Evolutionary conservation across 1,140 invertebrate genomes (phyloP).

Genomic region (Dreissena rostriformis): DNA sequence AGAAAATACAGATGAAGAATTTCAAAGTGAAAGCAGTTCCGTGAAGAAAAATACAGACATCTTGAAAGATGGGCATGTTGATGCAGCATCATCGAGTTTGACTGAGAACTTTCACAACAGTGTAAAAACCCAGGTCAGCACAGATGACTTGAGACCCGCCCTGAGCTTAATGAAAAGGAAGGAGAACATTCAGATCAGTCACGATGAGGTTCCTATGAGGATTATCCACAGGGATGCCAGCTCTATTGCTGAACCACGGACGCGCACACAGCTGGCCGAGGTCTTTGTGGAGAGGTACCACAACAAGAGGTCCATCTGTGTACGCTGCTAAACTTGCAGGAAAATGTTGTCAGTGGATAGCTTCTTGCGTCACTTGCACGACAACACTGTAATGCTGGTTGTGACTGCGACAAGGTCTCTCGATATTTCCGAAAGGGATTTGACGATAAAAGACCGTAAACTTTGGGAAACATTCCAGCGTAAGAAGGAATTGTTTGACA

Average conservation of each 20-base stretch:
- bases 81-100: background rate
- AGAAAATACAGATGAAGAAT: background rate
- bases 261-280: conserved; percentile 68
- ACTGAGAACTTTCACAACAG: background rate
- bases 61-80: too few species aligned
- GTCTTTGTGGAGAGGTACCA: conserved; percentile 73
- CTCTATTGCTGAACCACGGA: conserved; percentile 39
- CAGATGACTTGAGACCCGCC: background rate
- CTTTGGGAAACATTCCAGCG: conserved; percentile 74
- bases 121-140: background rate
- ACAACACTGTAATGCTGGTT: conserved; percentile 61
- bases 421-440: conserved; percentile 62
- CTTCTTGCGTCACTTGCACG: conserved; percentile 75
- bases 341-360: conserved; percentile 73
- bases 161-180: conserved; percentile 23
- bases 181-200: conserved; percentile 14
- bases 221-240: conserved; percentile 62
- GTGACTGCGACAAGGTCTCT: conserved; percentile 64
- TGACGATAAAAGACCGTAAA: conserved; percentile 65
- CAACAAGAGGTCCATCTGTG: conserved; percentile 68
- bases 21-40: background rate
- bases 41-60: too few species aligned
- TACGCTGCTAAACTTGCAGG: conserved; percentile 73
- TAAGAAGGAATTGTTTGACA: conserved; percentile 58
- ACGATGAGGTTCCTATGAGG: conserved; percentile 47